These are phyloP conservation scores for Zhuqinia jingwanae DNA, from an alignment of 2,888 invertebrate species.

Conservation along the genomic window DNA sequence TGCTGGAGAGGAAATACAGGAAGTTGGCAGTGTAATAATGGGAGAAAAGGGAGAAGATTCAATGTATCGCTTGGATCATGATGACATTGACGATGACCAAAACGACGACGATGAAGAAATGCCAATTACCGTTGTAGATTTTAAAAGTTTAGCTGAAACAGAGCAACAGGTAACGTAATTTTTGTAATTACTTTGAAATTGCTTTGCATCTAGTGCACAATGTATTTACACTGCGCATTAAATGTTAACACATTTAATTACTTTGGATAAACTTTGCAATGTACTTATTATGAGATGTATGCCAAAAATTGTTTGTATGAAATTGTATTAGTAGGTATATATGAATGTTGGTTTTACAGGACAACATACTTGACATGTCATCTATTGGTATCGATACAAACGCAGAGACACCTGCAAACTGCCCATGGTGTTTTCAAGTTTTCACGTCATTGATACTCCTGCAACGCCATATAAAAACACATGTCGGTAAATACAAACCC, in stretches of 20 bases:
- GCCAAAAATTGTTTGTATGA: too few relatives aligned
- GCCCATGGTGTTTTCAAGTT: conserved; percentile 84
- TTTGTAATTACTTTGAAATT: not conserved
- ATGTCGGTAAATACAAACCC: conserved; percentile 72
- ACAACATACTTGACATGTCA: not conserved
- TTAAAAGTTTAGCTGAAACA: conserved; percentile 49
- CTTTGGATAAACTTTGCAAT: too few relatives aligned
- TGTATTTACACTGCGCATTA: too few relatives aligned
- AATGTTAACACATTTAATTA: too few relatives aligned
- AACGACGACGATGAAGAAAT: conserved; percentile 55
- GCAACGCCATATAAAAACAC: conserved; percentile 90
- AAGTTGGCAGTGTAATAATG: not conserved
- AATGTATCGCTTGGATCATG: not conserved
- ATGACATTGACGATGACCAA: conserved; percentile 13
- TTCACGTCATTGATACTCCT: conserved; percentile 98
- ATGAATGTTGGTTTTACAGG: too few relatives aligned
- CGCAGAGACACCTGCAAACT: conserved; percentile 60
- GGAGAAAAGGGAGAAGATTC: not conserved
- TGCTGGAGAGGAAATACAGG: not conserved
- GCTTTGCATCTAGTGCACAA: too few relatives aligned
- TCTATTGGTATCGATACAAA: conserved; percentile 1
- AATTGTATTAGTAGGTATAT: too few relatives aligned
- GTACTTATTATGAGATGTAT: too few relatives aligned
- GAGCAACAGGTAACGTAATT: not conserved
- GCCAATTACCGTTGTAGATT: conserved; percentile 46